Conservation (phyloP, 2,888 invertebrate species). For the Eristalis intricaria region DNA sequence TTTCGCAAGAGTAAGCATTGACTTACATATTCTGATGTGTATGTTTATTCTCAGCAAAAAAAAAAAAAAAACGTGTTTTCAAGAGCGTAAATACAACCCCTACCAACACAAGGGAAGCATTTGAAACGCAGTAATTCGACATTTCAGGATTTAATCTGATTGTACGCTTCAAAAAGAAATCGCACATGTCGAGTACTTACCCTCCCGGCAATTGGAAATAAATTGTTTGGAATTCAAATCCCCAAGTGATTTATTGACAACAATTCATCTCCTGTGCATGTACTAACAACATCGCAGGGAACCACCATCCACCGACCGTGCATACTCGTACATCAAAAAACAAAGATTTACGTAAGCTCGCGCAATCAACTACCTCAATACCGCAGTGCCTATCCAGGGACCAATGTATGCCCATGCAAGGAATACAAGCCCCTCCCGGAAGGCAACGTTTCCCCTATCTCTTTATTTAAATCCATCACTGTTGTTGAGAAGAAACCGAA, state of each 20-base stretch:
- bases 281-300: neutral
- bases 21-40: neutral
- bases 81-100: neutral
- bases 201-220: slow-evolving; percentile 55
- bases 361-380: slow-evolving; percentile 26
- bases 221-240: slow-evolving; percentile 66
- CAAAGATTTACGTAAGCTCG: slow-evolving; percentile 32
- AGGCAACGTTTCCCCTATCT: slow-evolving; percentile 30
- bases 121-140: neutral
- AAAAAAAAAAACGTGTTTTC: neutral
- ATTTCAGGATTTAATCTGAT: slow-evolving; percentile 46
- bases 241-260: slow-evolving; percentile 59
- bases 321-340: slow-evolving; percentile 28
- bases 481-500: slow-evolving; percentile 1
- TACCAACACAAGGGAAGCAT: neutral
- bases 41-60: neutral
- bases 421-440: slow-evolving; percentile 7
- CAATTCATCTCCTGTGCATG: slow-evolving; percentile 45
- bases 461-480: slow-evolving; percentile 30
- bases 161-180: slow-evolving; percentile 31
- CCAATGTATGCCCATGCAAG: neutral
- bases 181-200: slow-evolving; percentile 25
- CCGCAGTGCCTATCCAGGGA: slow-evolving; percentile 41
- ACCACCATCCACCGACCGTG: slow-evolving; percentile 3
- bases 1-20: neutral